phyloP scores from a whole-genome alignment of 2,113 vertebrate genomes.

The Trematomus loennbergii region DNA sequence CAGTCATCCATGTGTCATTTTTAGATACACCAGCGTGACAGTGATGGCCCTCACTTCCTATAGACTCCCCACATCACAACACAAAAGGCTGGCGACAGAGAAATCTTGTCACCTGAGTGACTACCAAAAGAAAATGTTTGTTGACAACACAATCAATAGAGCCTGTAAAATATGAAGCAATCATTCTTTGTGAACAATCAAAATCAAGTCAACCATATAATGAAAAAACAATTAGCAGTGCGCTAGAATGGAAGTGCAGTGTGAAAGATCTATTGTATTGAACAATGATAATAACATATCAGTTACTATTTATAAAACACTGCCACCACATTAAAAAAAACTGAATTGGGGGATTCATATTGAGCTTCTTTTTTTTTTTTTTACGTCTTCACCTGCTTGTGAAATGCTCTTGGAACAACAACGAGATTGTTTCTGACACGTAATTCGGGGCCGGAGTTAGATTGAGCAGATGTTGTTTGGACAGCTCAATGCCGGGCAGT shows the following conservation, averaged over 20 bases:
- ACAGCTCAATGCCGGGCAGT: conserved; percentile 28
- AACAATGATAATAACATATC: conserved; percentile 6
- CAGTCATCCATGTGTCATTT: conserved; percentile 71
- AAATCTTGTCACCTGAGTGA: conserved; percentile 69
- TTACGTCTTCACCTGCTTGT: neutral
- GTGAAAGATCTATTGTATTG: conserved; percentile 36
- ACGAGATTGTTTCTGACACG: conserved; percentile 37
- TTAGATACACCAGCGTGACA: conserved; percentile 67
- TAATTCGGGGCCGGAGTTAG: conserved; percentile 4
- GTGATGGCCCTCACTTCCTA: conserved; percentile 66
- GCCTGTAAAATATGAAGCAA: conserved; percentile 68
- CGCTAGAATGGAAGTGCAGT: conserved; percentile 24
- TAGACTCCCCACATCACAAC: conserved; percentile 47
- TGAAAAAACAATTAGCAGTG: conserved; percentile 40
- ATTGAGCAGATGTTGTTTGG: conserved; percentile 45
- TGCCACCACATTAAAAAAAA: neutral
- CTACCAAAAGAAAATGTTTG: conserved; percentile 66
- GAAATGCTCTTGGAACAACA: conserved; percentile 5
- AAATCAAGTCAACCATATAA: conserved; percentile 55
- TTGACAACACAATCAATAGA: conserved; percentile 75
- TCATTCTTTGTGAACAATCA: conserved; percentile 57
- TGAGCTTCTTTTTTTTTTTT: neutral
- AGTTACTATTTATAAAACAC: conserved; percentile 32
- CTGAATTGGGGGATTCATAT: conserved; percentile 8
- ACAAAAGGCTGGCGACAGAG: conserved; percentile 50